These are phyloP conservation scores for Neostethus bicornis DNA, from an alignment of 2,797 vertebrate species.

Conservation along the genomic window DNA sequence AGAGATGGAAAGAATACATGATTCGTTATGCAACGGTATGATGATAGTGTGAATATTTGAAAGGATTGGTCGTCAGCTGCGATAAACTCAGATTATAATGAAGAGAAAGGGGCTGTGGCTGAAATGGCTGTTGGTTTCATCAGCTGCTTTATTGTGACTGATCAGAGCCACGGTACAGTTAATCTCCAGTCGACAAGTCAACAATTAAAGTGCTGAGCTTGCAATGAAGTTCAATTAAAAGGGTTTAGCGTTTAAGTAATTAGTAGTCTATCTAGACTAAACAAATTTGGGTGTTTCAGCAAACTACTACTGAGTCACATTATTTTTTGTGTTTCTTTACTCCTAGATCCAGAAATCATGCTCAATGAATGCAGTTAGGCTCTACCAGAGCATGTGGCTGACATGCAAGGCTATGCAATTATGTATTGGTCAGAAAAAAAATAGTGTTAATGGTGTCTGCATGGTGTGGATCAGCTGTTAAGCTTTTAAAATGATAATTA, in stretches of 20 bases:
- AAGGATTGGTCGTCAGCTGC: slow-evolving; percentile 34
- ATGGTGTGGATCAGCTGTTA: slow-evolving; percentile 1
- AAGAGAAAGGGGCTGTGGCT: slow-evolving; percentile 28
- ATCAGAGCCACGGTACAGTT: slow-evolving; percentile 31
- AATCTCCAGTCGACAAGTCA: slow-evolving; percentile 53
- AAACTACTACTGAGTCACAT: slow-evolving; percentile 2
- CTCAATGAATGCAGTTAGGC: slow-evolving; percentile 19
- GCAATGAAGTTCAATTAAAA: slow-evolving; percentile 10
- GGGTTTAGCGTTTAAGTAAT: slow-evolving; percentile 9
- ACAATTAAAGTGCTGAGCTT: slow-evolving; percentile 16
- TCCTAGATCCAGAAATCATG: slow-evolving; percentile 17
- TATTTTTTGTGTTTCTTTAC: slow-evolving; percentile 26
- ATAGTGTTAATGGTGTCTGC: slow-evolving; percentile 2
- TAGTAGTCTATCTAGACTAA: not conserved
- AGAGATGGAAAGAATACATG: slow-evolving; percentile 56
- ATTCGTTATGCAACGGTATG: slow-evolving; percentile 54
- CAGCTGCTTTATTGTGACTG: slow-evolving; percentile 37
- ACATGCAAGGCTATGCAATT: slow-evolving; percentile 44
- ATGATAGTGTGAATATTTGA: slow-evolving; percentile 53
- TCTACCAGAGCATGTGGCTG: slow-evolving; percentile 17
- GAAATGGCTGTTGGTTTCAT: slow-evolving; percentile 14
- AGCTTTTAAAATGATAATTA: not conserved
- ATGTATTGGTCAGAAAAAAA: slow-evolving; percentile 9
- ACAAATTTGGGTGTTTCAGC: not conserved
- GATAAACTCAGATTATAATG: slow-evolving; percentile 52